Percentiles rank a stretch among this genome's conserved stretches.
These are phyloP conservation scores for Phyllostomus discolor DNA, from an alignment of 2,113 vertebrate species.

Conservation along the genomic window DNA sequence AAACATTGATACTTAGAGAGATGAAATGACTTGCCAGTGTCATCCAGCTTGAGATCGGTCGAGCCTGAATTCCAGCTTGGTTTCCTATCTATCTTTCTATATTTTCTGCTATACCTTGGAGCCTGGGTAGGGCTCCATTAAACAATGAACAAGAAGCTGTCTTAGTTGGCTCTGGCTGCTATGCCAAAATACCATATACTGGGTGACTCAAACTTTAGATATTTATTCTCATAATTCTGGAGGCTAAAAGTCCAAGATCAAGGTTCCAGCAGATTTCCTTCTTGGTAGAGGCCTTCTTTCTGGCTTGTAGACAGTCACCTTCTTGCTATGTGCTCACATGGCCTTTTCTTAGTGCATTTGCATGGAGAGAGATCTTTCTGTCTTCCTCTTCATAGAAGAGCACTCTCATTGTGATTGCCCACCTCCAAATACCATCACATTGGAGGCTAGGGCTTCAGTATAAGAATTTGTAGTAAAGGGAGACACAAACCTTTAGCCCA, in stretches of 20 bases:
- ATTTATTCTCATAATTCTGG: neutral
- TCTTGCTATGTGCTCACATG: neutral
- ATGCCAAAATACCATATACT: neutral
- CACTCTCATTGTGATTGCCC: neutral
- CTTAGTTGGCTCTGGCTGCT: neutral
- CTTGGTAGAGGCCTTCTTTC: neutral
- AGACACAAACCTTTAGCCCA: neutral
- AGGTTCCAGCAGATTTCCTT: neutral
- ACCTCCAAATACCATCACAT: neutral
- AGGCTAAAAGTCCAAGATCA: neutral
- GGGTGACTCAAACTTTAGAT: neutral
- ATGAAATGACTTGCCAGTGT: neutral
- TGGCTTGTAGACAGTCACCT: neutral
- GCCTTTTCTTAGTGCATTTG: neutral
- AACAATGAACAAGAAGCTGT: neutral
- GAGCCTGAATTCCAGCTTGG: neutral
- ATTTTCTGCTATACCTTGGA: neutral
- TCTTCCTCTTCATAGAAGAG: neutral
- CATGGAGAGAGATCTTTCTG: neutral
- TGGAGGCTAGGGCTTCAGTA: neutral
- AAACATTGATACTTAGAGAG: neutral
- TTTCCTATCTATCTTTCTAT: neutral
- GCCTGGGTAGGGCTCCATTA: neutral
- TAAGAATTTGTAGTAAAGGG: rapidly evolving
- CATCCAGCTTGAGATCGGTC: neutral